Conservation (phyloP, 2,113 vertebrate genomes). For the Arizona elegans region DNA sequence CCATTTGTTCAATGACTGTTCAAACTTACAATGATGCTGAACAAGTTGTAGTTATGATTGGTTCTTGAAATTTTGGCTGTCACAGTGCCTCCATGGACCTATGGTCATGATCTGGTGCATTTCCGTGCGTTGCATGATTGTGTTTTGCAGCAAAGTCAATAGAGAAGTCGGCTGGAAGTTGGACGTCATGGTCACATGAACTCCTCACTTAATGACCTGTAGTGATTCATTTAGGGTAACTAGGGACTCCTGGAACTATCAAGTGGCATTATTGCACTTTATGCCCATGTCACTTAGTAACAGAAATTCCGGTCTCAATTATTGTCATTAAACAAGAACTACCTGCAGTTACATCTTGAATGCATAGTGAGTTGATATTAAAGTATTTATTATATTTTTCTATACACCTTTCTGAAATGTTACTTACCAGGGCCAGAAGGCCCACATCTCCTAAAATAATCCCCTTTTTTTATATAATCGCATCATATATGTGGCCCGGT, state of each 20-base stretch:
- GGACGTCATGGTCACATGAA: neutral
- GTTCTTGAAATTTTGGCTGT: neutral
- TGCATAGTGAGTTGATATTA: neutral
- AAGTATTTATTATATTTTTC: neutral
- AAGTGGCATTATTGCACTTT: neutral
- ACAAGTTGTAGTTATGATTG: neutral
- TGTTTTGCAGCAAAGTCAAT: neutral
- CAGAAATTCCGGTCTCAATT: neutral
- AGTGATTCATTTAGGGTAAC: neutral
- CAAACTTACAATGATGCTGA: neutral
- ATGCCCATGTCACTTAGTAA: neutral
- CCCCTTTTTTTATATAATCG: neutral
- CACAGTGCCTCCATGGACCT: neutral
- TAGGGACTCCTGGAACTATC: neutral
- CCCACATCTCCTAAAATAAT: neutral
- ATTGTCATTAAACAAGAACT: neutral
- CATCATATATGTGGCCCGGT: neutral
- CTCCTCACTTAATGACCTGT: neutral
- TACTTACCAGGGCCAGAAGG: neutral
- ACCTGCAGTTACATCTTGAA: neutral
- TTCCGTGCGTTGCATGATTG: neutral
- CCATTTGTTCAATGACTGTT: neutral
- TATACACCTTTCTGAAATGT: neutral
- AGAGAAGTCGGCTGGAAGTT: neutral
- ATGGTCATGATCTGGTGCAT: neutral